Evolutionary conservation across 2,888 invertebrate genomes (phyloP), one percentile per base, ranked within the genome.

Genomic region (Amphipoea oculea): DNA sequence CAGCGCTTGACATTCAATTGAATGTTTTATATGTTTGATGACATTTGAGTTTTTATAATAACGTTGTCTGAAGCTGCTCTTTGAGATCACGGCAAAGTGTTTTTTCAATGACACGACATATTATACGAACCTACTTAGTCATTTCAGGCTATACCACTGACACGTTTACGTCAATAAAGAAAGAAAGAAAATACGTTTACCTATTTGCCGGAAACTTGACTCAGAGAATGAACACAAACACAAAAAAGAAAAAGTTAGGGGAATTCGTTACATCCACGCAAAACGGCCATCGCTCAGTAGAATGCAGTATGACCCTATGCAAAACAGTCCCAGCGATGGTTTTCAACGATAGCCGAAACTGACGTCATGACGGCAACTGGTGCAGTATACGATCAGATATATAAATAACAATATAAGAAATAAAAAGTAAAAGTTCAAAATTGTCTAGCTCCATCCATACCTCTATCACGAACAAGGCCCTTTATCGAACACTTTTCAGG

Each of bases 1-100:
- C 14, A 42, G 6, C 17, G 79, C 48, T 29, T 81, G 57, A 81
- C 29, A 81, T 51, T 73, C 3, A 51, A 62, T 62, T 51, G 42
- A 51, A 51, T 42, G 48, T 73, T 73, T 78, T 36, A 36, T 70
- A 57, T 3, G 20, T n/a, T 60, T 45, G 17, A 17, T 63, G 76
- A n/a, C 4, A 23, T n/a, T 63, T 2, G 4, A 40, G 36, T 40
- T 78, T 60, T 78, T 80, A 17, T 75, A 36, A 23, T 23, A 48
- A 17, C n/a, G 20, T 57, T 81, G 7, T 17, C 14, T 69, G 57
- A 29, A 40, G 51, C 11, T 51, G 17, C 42, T 42, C 23, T n/a
- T n/a, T 73, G 40, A 62, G 6, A 29, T 20, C 5, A 79, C 14
- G 48, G 4, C 11, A 17, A 72, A 36, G n/a, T 71, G 20, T 29